Conservation (phyloP, 1,140 invertebrate species). For the Euwallacea fornicatus region DNA sequence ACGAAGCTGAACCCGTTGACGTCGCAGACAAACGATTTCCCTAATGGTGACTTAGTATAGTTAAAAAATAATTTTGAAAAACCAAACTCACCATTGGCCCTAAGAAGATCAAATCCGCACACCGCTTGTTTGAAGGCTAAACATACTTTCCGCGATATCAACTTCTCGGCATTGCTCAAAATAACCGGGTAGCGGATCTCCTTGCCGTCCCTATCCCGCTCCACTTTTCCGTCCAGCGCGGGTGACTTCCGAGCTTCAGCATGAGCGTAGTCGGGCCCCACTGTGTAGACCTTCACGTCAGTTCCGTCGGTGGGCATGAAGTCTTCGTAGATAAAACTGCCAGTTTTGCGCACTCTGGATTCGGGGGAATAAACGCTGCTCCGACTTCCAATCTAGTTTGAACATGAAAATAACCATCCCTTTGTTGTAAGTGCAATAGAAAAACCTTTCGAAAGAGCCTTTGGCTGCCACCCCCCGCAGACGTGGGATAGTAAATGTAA, state of each 20-base stretch:
- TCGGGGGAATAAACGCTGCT: conserved; percentile 98
- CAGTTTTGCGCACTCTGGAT: conserved; percentile 92
- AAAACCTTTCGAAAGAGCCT: conserved; percentile 89
- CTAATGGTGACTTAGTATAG: neutral
- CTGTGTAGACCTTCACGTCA: conserved; percentile 89
- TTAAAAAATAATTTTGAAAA: too few relatives aligned
- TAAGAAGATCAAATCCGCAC: conserved; percentile 97
- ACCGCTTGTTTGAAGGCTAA: conserved; percentile 99
- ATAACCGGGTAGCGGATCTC: conserved; percentile 99
- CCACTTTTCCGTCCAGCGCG: conserved; percentile 97
- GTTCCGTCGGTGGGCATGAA: conserved; percentile 99
- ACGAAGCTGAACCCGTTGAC: conserved; percentile 99
- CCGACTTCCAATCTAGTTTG: conserved; percentile 89
- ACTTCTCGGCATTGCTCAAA: conserved; percentile 94
- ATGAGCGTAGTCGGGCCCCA: conserved; percentile 98
- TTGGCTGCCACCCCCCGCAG: conserved; percentile 96
- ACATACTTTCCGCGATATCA: conserved; percentile 98
- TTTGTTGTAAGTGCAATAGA: neutral
- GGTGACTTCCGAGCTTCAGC: conserved; percentile 99
- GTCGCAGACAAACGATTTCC: conserved; percentile 97
- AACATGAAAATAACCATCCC: neutral
- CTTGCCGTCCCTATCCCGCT: conserved; percentile 96
- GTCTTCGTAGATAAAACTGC: conserved; percentile 99
- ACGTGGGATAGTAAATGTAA: conserved; percentile 99
- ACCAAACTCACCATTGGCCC: conserved; percentile 80